Percentiles rank a stretch among this genome's conserved stretches.
These are phyloP conservation scores for Rhysida immarginata DNA, from an alignment of 1,140 invertebrate species.

Conservation along the genomic window DNA sequence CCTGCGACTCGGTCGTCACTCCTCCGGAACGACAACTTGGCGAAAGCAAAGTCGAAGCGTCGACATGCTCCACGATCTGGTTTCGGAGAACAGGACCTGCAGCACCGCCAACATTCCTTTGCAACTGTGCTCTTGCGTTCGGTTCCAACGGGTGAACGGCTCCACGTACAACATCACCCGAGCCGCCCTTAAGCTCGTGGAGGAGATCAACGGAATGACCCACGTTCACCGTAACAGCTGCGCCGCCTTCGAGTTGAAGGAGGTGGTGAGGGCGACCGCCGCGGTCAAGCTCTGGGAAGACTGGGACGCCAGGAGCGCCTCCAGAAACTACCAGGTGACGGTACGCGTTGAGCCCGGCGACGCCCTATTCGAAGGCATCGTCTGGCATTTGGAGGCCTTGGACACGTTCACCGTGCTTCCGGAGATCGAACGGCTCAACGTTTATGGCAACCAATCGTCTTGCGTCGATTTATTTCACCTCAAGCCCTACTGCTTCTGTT, in stretches of 20 bases:
- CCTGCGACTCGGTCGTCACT: no score
- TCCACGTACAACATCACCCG: neutral
- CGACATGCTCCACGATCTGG: slow-evolving; percentile 18
- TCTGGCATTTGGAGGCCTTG: neutral
- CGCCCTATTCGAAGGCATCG: neutral
- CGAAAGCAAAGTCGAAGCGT: slow-evolving; percentile 16
- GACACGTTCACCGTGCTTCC: neutral
- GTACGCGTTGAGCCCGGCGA: neutral
- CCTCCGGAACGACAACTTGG: neutral
- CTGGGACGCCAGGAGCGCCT: neutral
- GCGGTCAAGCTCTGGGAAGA: neutral
- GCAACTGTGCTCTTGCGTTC: slow-evolving; percentile 31
- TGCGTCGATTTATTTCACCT: neutral
- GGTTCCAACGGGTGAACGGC: neutral
- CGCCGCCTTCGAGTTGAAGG: neutral
- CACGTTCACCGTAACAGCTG: neutral
- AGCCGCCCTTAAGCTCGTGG: neutral
- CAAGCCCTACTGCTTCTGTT: neutral
- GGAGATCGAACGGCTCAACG: neutral
- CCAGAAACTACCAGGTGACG: neutral
- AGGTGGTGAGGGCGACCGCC: neutral
- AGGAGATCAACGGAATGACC: neutral
- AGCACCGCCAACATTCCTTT: slow-evolving; percentile 25
- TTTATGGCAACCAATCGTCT: neutral
- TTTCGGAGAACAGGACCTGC: slow-evolving; percentile 27